Percentiles rank a stretch among this genome's conserved stretches.
Evolutionary conservation across 2,797 vertebrate species (phyloP).

Genomic region (Craterocephalus amniculus): DNA sequence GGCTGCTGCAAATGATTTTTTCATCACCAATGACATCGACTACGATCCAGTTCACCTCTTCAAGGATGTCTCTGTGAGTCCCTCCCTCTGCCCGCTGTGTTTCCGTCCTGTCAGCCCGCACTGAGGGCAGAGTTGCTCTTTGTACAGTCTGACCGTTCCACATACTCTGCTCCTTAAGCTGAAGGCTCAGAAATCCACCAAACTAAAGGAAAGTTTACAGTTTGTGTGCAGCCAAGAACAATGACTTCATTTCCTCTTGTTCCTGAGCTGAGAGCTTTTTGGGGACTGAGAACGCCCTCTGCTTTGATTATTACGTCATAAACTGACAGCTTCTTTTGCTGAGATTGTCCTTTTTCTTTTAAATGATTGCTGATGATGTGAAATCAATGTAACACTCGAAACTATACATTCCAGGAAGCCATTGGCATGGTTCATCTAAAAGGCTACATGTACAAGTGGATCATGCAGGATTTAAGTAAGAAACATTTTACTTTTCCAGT

Average conservation of each 20-base stretch:
- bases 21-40: constrained; percentile 86
- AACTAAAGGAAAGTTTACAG: constrained; percentile 20
- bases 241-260: constrained; percentile 5
- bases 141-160: constrained; percentile 17
- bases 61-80: constrained; percentile 88
- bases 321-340: constrained; percentile 8
- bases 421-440: constrained; percentile 89
- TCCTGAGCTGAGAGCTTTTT: constrained; percentile 17
- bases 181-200: constrained; percentile 51
- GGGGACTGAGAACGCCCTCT: constrained; percentile 18
- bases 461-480: constrained; percentile 87
- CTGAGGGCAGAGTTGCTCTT: neutral
- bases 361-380: too few species aligned
- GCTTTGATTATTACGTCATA: neutral
- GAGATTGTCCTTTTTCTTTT: too few species aligned
- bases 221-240: constrained; percentile 30
- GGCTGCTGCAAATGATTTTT: constrained; percentile 87
- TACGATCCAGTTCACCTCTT: constrained; percentile 90
- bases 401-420: constrained; percentile 78
- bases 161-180: constrained; percentile 23
- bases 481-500: constrained; percentile 2
- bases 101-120: constrained; percentile 12
- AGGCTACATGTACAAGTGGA: constrained; percentile 91
- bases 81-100: neutral
- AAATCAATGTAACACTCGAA: neutral